These are phyloP conservation scores for Siderastrea siderea DNA, from an alignment of 92 coral and sea anemone species.

Conservation along the genomic window DNA sequence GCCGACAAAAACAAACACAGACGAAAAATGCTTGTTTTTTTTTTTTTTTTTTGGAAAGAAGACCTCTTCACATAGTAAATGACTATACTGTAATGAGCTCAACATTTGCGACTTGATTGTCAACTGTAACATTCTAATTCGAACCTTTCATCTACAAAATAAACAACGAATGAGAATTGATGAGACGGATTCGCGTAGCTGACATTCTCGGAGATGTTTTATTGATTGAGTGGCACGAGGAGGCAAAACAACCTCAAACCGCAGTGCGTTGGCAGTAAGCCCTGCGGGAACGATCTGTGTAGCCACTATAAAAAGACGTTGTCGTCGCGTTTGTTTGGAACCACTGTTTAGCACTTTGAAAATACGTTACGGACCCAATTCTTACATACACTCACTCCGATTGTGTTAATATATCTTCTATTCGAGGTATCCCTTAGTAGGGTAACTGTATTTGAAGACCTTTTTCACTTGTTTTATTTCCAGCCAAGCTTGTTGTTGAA, in stretches of 20 bases:
- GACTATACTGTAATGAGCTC: neutral
- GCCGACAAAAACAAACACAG: neutral
- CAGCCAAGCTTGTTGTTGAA: constrained; percentile 90
- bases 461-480: constrained; percentile 19
- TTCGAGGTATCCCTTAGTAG: too few species aligned
- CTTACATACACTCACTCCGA: too few species aligned
- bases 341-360: too few species aligned
- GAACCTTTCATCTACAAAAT: constrained; percentile 30
- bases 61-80: neutral
- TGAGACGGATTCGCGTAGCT: constrained; percentile 6
- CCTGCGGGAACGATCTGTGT: neutral
- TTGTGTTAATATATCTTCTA: too few species aligned
- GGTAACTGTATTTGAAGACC: too few species aligned
- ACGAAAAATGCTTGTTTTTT: neutral
- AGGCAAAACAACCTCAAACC: constrained; percentile 20
- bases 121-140: constrained; percentile 48
- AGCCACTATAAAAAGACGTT: too few species aligned
- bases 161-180: constrained; percentile 24
- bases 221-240: constrained; percentile 12
- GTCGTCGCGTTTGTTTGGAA: too few species aligned
- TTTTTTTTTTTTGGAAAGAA: neutral
- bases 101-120: neutral
- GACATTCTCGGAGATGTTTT: constrained; percentile 3
- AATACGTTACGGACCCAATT: too few species aligned
- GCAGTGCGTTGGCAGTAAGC: neutral